Percentiles rank a stretch among this genome's conserved stretches.
phyloP scores from a whole-genome alignment of 2,888 invertebrate genomes.

The Electrophaes corylata region DNA sequence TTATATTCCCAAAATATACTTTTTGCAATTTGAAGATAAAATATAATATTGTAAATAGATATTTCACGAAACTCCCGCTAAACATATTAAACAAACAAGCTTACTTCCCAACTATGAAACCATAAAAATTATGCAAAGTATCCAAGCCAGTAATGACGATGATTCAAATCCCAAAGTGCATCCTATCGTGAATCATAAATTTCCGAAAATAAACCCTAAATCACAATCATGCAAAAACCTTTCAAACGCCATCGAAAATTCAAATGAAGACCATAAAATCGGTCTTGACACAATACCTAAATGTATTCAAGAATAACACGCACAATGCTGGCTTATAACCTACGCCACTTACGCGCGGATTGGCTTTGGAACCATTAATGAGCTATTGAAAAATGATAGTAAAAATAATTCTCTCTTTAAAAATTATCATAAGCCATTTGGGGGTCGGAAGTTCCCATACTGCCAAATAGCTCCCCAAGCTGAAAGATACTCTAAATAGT shows the following conservation, averaged over 20 bases:
- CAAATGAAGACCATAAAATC: conserved; percentile 80
- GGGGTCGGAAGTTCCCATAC: conserved; percentile 69
- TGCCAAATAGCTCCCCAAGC: conserved; percentile 33
- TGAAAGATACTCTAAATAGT: conserved; percentile 2
- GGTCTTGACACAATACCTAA: conserved; percentile 70
- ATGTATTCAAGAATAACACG: conserved; percentile 57
- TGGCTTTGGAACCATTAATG: conserved; percentile 72
- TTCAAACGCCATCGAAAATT: conserved; percentile 71
- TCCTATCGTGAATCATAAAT: conserved; percentile 64
- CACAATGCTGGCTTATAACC: conserved; percentile 61
- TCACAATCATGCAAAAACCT: conserved; percentile 82
- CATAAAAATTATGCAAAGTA: conserved; percentile 28
- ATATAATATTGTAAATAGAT: too few species aligned
- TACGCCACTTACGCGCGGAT: conserved; percentile 72
- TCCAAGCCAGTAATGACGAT: conserved; percentile 47
- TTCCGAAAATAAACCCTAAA: conserved; percentile 70
- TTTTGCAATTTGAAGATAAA: too few species aligned
- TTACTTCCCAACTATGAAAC: conserved; percentile 2
- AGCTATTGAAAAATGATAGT: conserved; percentile 84
- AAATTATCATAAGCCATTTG: conserved; percentile 78
- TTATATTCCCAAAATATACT: too few species aligned
- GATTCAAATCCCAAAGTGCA: conserved; percentile 58
- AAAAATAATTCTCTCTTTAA: conserved; percentile 74
- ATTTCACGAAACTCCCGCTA: neutral
- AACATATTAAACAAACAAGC: neutral